Base-by-base conservation (phyloP, 2,797 vertebrate species). In the Macropus fuliginosus region DNA sequence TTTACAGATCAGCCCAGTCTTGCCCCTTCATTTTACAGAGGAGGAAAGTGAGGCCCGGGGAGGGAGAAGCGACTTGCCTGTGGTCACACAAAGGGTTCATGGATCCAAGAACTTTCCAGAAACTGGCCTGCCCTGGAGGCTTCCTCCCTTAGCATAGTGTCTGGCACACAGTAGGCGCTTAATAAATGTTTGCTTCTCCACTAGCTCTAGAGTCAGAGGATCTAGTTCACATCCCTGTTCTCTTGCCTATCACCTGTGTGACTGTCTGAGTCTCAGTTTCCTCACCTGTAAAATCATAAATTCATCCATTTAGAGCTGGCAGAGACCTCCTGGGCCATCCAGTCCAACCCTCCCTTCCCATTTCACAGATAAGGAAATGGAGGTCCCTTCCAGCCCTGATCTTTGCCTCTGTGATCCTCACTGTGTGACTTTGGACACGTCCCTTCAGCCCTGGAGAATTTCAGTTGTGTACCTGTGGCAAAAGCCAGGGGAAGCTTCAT, bases 361-460 rank as follows among this genome's bases (percentile, higher is more conserved):
- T 87, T 54, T 74, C 66, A 92, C 31, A 89, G 90, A 93, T 28
- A 59, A 54, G 94, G 59, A 96, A 96, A 57, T 27, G 4, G 54
- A 94, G 93, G 46, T 57, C 92, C 31, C 90, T 92, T 3, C 0
- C 34, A 55, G 29, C 95, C 92, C 55, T 28, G 93, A 95, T 31
- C 46, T 3, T 29, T 95, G n/a, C 62, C 87, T 59, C n/a, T 94
- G 40, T 74, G 31, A 52, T 11, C 31, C 56, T 92, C 13, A 0
- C 40, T 9, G 3, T 87, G 40, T 11, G 74, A 87, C 74, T 27
- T 10, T 34, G 40, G 90, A 87, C 24, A 87, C 27, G 24, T 24
- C 74, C 11, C n/a, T 40, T 40, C 16, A 31, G 2, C 21, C 31
- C 40, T 50, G 74, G 18, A 87, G 74, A 27, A 46, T 46, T 87